Evolutionary conservation across 2,888 invertebrate species (phyloP).

Genomic region (Rhynchonema sp.): DNA sequence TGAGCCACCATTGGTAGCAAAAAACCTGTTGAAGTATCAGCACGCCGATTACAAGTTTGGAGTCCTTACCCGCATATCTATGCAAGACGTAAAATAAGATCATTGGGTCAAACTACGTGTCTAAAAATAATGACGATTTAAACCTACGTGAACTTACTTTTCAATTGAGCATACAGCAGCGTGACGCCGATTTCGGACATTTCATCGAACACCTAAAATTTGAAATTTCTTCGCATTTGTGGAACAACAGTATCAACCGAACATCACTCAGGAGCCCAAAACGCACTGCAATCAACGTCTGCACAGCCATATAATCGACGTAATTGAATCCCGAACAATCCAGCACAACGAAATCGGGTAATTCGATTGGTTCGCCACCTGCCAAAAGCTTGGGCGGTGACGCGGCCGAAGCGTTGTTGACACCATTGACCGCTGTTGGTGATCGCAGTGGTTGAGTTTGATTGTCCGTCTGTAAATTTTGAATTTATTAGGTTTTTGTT

Average conservation of each 20-base stretch:
- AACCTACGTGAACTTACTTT: too few relatives aligned
- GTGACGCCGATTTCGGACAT: not conserved
- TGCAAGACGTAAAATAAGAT: too few relatives aligned
- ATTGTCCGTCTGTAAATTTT: not conserved
- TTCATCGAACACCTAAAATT: not conserved
- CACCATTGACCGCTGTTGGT: not conserved
- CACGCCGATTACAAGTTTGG: too few relatives aligned
- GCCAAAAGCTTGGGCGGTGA: not conserved
- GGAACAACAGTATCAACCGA: not conserved
- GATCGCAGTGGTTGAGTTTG: not conserved
- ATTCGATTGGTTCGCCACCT: not conserved
- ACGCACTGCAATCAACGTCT: too few relatives aligned
- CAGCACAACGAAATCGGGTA: not conserved
- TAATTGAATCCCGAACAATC: constrained; percentile 2
- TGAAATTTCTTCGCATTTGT: too few relatives aligned
- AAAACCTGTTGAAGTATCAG: too few relatives aligned
- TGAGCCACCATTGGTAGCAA: too few relatives aligned
- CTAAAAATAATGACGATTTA: too few relatives aligned
- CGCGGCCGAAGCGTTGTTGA: not conserved
- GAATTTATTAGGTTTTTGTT: too few relatives aligned
- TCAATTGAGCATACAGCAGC: not conserved
- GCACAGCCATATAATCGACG: not conserved
- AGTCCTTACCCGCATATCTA: too few relatives aligned
- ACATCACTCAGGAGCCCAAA: too few relatives aligned
- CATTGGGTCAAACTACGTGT: too few relatives aligned